phyloP scores from a whole-genome alignment of 1,140 invertebrate genomes.

The Rhopalosiphum padi region DNA sequence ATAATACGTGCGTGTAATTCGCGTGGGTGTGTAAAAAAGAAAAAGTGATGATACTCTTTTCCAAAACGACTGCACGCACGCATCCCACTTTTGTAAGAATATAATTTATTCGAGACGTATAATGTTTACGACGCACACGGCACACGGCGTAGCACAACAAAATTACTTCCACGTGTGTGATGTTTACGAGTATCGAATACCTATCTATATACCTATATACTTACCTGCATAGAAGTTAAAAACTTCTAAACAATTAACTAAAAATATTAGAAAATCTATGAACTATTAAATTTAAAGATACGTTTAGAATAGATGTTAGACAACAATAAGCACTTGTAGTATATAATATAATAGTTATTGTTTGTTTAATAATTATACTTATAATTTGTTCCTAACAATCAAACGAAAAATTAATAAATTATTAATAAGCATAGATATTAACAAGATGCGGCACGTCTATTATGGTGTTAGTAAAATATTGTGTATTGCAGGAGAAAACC shows the following conservation, averaged over 20 bases:
- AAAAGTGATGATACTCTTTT: conserved; percentile 30
- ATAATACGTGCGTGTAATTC: conserved; percentile 4
- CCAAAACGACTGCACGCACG: conserved; percentile 5
- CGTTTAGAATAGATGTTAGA: background rate
- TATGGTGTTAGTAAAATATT: no score
- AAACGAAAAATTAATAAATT: no score
- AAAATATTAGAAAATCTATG: no score
- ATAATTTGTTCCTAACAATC: no score
- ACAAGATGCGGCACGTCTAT: no score
- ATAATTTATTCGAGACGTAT: background rate
- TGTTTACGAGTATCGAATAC: background rate
- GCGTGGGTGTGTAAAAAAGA: conserved; percentile 13
- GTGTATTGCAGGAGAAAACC: no score
- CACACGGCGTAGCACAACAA: background rate
- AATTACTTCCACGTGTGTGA: background rate
- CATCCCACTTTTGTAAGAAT: background rate
- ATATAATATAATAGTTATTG: no score
- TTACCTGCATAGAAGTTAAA: background rate
- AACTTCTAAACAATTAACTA: background rate
- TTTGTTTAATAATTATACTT: no score
- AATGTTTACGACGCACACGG: background rate
- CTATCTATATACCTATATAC: background rate
- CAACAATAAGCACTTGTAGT: no score
- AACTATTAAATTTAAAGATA: background rate
- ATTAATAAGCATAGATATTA: no score